Evolutionary conservation across 2,888 invertebrate species (phyloP), one percentile per base, ranked within the genome.

Genomic region (Acrobasis repandana): DNA sequence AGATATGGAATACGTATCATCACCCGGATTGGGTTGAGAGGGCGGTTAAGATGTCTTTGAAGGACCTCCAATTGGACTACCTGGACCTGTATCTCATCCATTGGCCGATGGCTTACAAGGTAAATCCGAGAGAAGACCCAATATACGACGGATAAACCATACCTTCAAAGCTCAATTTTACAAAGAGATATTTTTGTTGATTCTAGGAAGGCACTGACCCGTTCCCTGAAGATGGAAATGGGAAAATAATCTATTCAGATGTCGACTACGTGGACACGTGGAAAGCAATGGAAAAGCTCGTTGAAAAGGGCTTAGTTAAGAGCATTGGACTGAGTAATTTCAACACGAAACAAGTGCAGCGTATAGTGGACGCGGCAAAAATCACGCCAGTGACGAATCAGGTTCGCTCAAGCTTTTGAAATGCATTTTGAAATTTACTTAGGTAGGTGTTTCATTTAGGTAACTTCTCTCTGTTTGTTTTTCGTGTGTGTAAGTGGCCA

Each of bases 81-180:
- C 77, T 98, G 63, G 97, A 97, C 84, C 92, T 97, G 62, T 97
- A 97, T 79, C 92, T 97, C 15, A 96, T 98, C 67, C 97, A 97
- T 83, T 97, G 97, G 97, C 97, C 97, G 43, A 93, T 96, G 84
- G 96, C 93, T 2, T 96, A 95, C 76, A 94, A 95, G 89, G 96
- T 95, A 77, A 73, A 65, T 62, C 61, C 64, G 58, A 63, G 63
- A 64, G 52, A 67, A 65, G 63, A 62, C 46, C 50, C 34, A 49
- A 49, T 52, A 43, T 61, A 67, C 51, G 61, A 59, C 56, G 34
- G 60, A 49, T 58, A 56, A 1, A 34, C 18, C 34, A 16, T 11
- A 28, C 14, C 11, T 1, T 48, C 18, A 47, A 50, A 28, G 28
- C 33, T 50, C 50, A 28, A 28, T 50, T 20, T 50, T 50, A 28